These are phyloP conservation scores for Lagothrix lagotricha DNA, from an alignment of 2,797 vertebrate species.

Conservation along the genomic window DNA sequence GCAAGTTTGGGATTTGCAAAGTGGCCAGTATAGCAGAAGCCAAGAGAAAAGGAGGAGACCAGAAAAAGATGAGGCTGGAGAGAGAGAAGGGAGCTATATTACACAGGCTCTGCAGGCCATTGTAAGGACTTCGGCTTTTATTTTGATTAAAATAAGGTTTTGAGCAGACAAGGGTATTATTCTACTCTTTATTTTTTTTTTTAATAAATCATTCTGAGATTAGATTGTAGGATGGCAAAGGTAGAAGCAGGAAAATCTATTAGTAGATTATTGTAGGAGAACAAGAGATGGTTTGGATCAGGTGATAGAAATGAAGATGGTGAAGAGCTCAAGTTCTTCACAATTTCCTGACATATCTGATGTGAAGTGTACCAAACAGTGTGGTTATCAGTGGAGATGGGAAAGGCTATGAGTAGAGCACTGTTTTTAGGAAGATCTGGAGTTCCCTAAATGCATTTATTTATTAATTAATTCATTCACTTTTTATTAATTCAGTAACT, in stretches of 20 bases:
- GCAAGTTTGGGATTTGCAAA: not conserved
- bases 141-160: conserved; percentile 34
- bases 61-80: not conserved
- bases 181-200: not conserved
- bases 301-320: not conserved
- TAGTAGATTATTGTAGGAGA: not conserved
- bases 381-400: not conserved
- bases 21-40: not conserved
- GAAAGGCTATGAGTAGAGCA: not conserved
- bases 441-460: not conserved
- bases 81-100: not conserved
- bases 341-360: not conserved
- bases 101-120: not conserved
- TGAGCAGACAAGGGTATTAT: not conserved
- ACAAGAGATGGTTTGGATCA: not conserved
- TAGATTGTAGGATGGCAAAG: not conserved
- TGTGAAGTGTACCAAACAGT: not conserved
- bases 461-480: not conserved
- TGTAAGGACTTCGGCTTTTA: not conserved
- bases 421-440: not conserved
- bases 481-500: not conserved
- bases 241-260: not conserved
- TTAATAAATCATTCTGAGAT: not conserved
- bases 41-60: not conserved
- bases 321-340: not conserved